A percentile compares a stretch with the other conserved stretches of the same genome.
phyloP scores from a whole-genome alignment of 1,140 invertebrate genomes.

The Stenopsyche tienmushanensis region DNA sequence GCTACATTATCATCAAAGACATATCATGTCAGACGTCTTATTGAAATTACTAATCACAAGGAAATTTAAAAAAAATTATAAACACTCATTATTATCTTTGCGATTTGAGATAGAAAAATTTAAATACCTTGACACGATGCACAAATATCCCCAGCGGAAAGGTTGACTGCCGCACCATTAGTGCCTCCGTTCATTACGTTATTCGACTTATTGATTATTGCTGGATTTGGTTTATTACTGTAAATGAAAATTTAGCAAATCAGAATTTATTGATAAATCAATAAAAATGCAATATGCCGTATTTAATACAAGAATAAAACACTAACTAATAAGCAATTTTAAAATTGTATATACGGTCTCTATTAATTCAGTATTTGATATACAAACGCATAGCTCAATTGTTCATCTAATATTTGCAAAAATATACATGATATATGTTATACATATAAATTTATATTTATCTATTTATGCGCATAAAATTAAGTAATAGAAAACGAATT shows the following conservation, averaged over 20 bases:
- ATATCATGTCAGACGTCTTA: slow-evolving; percentile 3
- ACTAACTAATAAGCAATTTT: too few species aligned
- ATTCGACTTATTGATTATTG: slow-evolving; percentile 56
- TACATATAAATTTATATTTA: not conserved
- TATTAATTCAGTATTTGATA: too few species aligned
- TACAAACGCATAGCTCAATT: too few species aligned
- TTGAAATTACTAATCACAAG: not conserved
- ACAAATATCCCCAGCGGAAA: slow-evolving; percentile 46
- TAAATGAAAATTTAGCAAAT: slow-evolving; percentile 34
- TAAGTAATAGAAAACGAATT: slow-evolving; percentile 12
- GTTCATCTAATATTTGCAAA: not conserved
- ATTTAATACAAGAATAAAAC: not conserved
- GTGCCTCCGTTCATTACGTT: slow-evolving; percentile 68
- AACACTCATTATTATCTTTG: not conserved
- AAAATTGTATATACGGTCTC: too few species aligned
- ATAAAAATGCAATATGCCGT: not conserved
- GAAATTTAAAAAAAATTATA: not conserved
- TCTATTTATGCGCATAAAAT: not conserved
- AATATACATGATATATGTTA: not conserved
- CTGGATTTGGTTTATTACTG: slow-evolving; percentile 81
- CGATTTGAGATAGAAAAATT: slow-evolving; percentile 8
- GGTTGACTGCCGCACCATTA: slow-evolving; percentile 59
- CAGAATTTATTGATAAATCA: not conserved
- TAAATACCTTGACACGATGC: slow-evolving; percentile 53
- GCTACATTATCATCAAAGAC: too few species aligned